Percentiles rank a stretch among this genome's conserved stretches.
Conservation (phyloP, 2,113 vertebrate genomes). For the Myiozetetes cayanensis region DNA sequence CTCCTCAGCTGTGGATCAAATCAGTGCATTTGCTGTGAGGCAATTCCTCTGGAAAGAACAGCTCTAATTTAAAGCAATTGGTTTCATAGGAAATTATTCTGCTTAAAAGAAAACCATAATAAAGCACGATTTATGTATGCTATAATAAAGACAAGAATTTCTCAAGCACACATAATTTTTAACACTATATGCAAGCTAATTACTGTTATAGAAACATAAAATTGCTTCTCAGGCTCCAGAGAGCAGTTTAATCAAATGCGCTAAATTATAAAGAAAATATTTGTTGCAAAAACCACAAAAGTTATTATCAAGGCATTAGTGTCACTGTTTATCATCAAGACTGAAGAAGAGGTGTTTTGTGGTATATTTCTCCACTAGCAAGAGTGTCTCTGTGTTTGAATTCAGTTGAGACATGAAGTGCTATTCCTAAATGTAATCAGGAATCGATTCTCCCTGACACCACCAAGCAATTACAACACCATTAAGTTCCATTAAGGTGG, state of each 20-base stretch:
- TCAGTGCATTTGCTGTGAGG: not conserved
- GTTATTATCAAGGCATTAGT: not conserved
- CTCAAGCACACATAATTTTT: not conserved
- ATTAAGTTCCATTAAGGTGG: slow-evolving; percentile 65
- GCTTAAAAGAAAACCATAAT: not conserved
- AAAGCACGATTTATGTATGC: not conserved
- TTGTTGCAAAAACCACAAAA: not conserved
- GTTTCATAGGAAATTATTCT: not conserved
- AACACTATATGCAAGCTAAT: not conserved
- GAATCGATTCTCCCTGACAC: slow-evolving; percentile 45
- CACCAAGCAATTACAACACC: slow-evolving; percentile 50
- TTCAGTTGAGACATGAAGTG: slow-evolving; percentile 22
- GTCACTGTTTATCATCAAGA: slow-evolving; percentile 3
- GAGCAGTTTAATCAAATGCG: slow-evolving; percentile 5
- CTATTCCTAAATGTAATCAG: slow-evolving; percentile 54
- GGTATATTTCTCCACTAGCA: not conserved
- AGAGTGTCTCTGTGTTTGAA: not conserved
- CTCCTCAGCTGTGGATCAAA: not conserved
- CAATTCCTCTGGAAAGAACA: not conserved
- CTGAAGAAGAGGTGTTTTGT: slow-evolving; percentile 3
- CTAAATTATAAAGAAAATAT: not conserved
- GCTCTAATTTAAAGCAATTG: not conserved
- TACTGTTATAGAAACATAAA: not conserved
- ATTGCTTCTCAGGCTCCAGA: not conserved
- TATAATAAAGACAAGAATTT: not conserved